Percentiles rank a stretch among this genome's conserved stretches.
phyloP scores from a whole-genome alignment of 2,113 vertebrate genomes.

The Hyperoodon ampullatus region DNA sequence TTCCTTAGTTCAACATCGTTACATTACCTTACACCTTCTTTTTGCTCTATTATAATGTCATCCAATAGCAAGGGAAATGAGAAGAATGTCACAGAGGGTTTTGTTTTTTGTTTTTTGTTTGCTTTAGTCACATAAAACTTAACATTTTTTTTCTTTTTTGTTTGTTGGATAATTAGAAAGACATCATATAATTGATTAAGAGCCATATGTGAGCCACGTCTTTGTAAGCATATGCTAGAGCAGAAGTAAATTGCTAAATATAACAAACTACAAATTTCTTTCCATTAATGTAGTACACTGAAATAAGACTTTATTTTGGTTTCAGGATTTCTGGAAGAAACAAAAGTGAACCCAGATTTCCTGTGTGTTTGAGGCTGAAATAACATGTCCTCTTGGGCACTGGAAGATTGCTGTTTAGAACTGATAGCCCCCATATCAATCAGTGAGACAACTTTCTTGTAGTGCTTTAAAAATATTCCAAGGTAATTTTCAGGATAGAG shows the following conservation, averaged over 20 bases:
- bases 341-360: background rate
- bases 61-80: background rate
- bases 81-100: background rate
- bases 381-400: background rate
- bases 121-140: slow-evolving; percentile 19
- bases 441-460: background rate
- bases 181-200: background rate
- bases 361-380: background rate
- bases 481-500: background rate
- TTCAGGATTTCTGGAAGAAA: background rate
- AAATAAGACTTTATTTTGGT: slow-evolving; percentile 6
- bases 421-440: background rate
- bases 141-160: slow-evolving; percentile 1
- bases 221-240: background rate
- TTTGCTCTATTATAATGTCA: background rate
- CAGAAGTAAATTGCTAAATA: background rate
- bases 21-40: background rate
- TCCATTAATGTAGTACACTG: background rate
- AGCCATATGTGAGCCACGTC: background rate
- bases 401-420: background rate
- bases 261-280: background rate
- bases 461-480: background rate
- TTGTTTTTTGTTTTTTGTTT: background rate
- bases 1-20: background rate
- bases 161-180: slow-evolving; percentile 55